Evolutionary conservation across 2,113 vertebrate genomes (phyloP).

Genomic region (Lagenorhynchus albirostris): DNA sequence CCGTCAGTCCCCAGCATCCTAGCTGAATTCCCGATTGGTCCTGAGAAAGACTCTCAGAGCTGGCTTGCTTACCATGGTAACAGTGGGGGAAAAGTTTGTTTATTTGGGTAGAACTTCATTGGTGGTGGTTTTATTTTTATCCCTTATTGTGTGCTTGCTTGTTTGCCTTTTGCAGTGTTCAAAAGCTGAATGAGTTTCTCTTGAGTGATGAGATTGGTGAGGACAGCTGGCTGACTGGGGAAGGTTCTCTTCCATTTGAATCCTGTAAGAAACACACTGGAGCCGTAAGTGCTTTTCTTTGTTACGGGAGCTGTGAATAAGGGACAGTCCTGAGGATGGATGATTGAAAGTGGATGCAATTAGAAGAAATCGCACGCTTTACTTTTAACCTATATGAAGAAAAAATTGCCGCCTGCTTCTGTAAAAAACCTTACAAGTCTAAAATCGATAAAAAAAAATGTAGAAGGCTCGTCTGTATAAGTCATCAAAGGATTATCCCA

Average conservation of each 20-base stretch:
- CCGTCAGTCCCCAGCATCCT: neutral
- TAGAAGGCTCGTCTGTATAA: neutral
- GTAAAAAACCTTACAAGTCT: neutral
- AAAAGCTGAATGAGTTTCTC: slow-evolving; percentile 97
- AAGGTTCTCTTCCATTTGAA: slow-evolving; percentile 86
- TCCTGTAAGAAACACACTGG: slow-evolving; percentile 90
- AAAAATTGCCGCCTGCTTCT: neutral
- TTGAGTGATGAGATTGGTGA: slow-evolving; percentile 97
- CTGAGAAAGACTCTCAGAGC: neutral
- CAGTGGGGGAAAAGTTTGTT: neutral
- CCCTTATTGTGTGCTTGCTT: neutral
- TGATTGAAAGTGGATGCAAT: neutral
- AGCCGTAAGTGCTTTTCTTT: slow-evolving; percentile 83
- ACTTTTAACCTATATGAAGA: neutral
- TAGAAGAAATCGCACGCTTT: neutral
- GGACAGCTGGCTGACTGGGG: slow-evolving; percentile 92
- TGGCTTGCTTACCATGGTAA: neutral
- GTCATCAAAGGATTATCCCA: neutral
- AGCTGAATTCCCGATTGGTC: neutral
- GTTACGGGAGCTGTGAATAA: neutral
- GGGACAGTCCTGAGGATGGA: neutral
- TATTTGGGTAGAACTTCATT: neutral
- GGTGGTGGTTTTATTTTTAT: neutral
- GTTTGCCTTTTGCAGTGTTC: slow-evolving; percentile 85
- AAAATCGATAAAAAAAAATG: neutral